Evolutionary conservation across 2,888 invertebrate genomes (phyloP).

Genomic region (Drosophila merina): DNA sequence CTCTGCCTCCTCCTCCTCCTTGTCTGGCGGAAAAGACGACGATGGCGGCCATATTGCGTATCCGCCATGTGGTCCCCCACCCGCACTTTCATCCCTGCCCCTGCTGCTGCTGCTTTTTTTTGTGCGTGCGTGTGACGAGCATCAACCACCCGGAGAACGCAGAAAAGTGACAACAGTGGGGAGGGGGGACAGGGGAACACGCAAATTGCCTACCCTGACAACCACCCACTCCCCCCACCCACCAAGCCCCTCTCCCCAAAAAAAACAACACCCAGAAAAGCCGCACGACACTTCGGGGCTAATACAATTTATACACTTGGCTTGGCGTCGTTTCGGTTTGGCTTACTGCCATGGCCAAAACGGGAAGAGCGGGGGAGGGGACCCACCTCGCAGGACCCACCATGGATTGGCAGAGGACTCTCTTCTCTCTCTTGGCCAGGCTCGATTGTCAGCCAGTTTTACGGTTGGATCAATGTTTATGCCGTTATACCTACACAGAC

Average conservation of each 20-base stretch:
- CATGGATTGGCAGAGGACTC: constrained; percentile 34
- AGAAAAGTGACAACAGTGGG: background rate
- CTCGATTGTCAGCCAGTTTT: constrained; percentile 76
- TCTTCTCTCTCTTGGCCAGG: constrained; percentile 21
- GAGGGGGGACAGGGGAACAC: constrained; percentile 29
- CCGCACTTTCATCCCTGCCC: background rate
- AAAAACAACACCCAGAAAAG: constrained; percentile 40
- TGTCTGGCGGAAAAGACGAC: constrained; percentile 23
- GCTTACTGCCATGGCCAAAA: constrained; percentile 64
- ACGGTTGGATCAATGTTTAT: constrained; percentile 80
- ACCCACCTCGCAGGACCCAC: background rate
- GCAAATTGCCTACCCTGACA: constrained; percentile 60
- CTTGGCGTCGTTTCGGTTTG: constrained; percentile 75
- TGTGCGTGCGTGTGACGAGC: constrained; percentile 61
- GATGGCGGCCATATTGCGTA: constrained; percentile 67
- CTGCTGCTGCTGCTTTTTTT: background rate
- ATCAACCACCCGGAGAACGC: constrained; percentile 60
- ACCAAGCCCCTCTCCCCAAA: background rate
- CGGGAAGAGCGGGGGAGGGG: background rate
- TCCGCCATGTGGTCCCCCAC: constrained; percentile 28
- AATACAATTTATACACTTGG: constrained; percentile 80
- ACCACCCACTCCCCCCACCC: background rate
- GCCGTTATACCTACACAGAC: constrained; percentile 50
- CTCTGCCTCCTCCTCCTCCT: background rate
- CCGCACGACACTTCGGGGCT: constrained; percentile 75